Conservation (phyloP, 2,888 invertebrate species). For the Amblyteles armatorius region DNA sequence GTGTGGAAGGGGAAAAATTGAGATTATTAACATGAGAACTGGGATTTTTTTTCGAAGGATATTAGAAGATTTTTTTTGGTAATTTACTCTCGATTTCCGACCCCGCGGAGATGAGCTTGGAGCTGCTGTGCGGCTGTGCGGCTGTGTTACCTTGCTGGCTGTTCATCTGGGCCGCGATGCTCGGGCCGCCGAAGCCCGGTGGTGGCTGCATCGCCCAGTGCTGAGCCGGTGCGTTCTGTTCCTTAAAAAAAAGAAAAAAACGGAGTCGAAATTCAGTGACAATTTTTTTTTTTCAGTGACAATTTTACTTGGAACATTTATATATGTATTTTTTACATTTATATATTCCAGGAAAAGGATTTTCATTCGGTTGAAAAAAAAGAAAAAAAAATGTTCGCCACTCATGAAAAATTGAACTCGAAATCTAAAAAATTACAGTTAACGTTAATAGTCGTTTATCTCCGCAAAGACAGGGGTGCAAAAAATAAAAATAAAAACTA, state of each 20-base stretch:
- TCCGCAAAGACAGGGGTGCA: too few relatives aligned
- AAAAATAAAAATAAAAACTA: too few relatives aligned
- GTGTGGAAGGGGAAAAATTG: background rate
- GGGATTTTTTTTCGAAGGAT: background rate
- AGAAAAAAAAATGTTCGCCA: background rate
- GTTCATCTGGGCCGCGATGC: slow-evolving; percentile 79
- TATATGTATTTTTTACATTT: too few relatives aligned
- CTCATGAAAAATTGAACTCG: too few relatives aligned
- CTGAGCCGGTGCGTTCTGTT: slow-evolving; percentile 81
- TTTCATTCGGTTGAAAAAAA: background rate
- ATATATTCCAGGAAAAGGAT: background rate
- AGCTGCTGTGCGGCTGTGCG: slow-evolving; percentile 83
- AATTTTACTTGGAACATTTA: background rate
- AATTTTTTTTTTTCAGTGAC: background rate
- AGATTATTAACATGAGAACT: background rate
- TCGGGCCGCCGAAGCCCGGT: slow-evolving; percentile 82
- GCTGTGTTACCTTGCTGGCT: slow-evolving; percentile 82
- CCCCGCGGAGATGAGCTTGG: slow-evolving; percentile 83
- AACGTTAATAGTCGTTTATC: background rate
- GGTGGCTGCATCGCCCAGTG: slow-evolving; percentile 84
- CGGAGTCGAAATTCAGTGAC: background rate
- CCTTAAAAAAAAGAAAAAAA: slow-evolving; percentile 71
- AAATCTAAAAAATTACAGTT: background rate
- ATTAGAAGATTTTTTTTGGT: background rate
- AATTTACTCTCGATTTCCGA: slow-evolving; percentile 83